phyloP scores from a whole-genome alignment of 2,113 vertebrate species.

The Gobio gobio region DNA sequence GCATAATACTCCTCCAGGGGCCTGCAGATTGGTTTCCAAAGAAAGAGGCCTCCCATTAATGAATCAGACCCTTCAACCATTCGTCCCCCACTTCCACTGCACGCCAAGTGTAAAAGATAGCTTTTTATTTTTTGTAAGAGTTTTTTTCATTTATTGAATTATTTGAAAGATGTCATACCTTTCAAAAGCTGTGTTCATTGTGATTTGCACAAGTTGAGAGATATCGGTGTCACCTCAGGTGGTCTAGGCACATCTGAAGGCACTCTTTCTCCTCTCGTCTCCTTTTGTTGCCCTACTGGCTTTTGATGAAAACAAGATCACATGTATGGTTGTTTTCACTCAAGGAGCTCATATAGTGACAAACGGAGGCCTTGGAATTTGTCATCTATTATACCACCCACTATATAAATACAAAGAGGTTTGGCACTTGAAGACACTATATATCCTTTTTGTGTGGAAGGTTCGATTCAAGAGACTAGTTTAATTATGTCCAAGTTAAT shows the following conservation, averaged over 20 bases:
- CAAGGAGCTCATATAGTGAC: neutral
- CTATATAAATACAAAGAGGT: neutral
- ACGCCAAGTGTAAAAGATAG: neutral
- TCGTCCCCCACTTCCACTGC: neutral
- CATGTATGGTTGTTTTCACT: conserved; percentile 21
- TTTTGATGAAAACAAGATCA: conserved; percentile 43
- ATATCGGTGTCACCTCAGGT: conserved; percentile 62
- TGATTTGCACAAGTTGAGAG: conserved; percentile 51
- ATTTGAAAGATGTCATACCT: conserved; percentile 53
- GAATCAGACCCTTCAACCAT: neutral
- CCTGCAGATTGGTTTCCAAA: conserved; percentile 13
- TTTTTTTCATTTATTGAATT: conserved; percentile 61
- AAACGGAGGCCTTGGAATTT: conserved; percentile 2
- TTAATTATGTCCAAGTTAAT: neutral
- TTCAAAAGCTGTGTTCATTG: conserved; percentile 63
- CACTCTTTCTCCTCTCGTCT: conserved; percentile 35
- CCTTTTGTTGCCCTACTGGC: conserved; percentile 50
- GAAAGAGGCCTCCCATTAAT: neutral
- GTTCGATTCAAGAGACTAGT: neutral
- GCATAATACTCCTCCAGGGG: conserved; percentile 11
- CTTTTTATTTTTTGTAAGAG: neutral
- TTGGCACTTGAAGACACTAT: neutral
- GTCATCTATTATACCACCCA: neutral
- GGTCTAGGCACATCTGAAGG: conserved; percentile 57
- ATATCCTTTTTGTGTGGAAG: neutral